Evolutionary conservation across 2,888 invertebrate genomes (phyloP).

Genomic region (Peribatodes rhomboidaria): DNA sequence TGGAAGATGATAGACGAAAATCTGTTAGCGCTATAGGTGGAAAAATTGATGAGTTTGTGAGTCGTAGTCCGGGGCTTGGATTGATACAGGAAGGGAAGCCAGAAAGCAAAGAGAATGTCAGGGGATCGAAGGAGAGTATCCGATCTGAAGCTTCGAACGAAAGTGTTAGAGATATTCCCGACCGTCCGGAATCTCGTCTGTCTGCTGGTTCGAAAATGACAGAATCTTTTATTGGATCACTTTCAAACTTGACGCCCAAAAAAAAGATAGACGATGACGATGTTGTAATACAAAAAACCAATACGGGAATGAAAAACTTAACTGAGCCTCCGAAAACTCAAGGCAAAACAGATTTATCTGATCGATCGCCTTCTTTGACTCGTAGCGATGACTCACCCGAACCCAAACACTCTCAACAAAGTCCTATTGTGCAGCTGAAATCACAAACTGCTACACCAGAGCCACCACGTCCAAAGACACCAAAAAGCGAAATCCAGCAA

Average conservation of each 20-base stretch:
- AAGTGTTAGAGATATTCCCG: conserved; percentile 64
- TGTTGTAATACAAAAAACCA: conserved; percentile 77
- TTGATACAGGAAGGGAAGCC: conserved; percentile 80
- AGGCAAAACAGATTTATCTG: conserved; percentile 71
- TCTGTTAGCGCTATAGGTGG: conserved; percentile 82
- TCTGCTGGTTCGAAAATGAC: conserved; percentile 81
- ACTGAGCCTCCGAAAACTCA: conserved; percentile 56
- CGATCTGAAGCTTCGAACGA: conserved; percentile 72
- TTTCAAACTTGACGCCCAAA: conserved; percentile 69
- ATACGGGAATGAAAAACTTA: conserved; percentile 56
- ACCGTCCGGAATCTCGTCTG: conserved; percentile 80
- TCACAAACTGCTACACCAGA: conserved; percentile 68
- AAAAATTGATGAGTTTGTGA: conserved; percentile 71
- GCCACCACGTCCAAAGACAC: conserved; percentile 74
- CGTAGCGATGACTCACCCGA: conserved; percentile 84
- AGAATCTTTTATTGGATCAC: conserved; percentile 79
- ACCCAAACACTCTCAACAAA: conserved; percentile 67
- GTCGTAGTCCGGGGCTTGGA: conserved; percentile 75
- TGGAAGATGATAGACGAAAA: conserved; percentile 83
- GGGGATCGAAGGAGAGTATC: conserved; percentile 77
- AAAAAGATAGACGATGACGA: conserved; percentile 79
- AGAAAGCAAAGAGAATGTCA: conserved; percentile 77
- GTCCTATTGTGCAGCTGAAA: conserved; percentile 60
- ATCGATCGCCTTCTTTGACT: conserved; percentile 82
- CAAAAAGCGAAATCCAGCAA: conserved; percentile 67